These are phyloP conservation scores for Encarsia formosa DNA, from an alignment of 2,888 invertebrate species.

Conservation along the genomic window DNA sequence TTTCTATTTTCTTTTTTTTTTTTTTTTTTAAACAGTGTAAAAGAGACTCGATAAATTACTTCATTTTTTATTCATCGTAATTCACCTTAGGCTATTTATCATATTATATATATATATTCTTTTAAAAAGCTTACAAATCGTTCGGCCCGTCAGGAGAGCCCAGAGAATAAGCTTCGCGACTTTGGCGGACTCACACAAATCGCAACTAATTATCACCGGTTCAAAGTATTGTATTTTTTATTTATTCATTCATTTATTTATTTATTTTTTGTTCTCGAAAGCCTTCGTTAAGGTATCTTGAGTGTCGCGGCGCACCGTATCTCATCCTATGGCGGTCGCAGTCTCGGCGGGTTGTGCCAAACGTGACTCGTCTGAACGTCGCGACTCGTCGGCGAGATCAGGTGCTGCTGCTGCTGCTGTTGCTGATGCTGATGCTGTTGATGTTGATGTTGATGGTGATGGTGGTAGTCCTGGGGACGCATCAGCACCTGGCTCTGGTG, in stretches of 20 bases:
- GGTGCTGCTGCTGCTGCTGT: conserved; percentile 37
- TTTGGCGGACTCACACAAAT: too few species aligned
- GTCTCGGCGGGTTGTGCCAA: conserved; percentile 50
- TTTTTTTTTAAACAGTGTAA: too few species aligned
- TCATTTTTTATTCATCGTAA: too few species aligned
- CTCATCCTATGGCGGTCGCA: conserved; percentile 48
- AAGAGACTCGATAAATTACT: too few species aligned
- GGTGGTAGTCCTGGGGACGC: conserved; percentile 37
- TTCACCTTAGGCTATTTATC: too few species aligned
- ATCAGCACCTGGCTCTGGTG: conserved; percentile 28
- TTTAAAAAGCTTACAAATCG: background rate
- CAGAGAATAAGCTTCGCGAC: too few species aligned
- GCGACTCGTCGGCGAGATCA: conserved; percentile 33
- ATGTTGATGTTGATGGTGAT: conserved; percentile 37
- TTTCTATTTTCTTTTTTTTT: too few species aligned
- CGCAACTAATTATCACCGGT: too few species aligned
- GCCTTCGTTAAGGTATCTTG: conserved; percentile 50
- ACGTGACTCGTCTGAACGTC: conserved; percentile 41
- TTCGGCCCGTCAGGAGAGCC: background rate
- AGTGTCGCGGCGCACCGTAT: conserved; percentile 40
- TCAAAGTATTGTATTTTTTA: too few species aligned
- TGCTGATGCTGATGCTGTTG: conserved; percentile 33
- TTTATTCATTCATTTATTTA: too few species aligned
- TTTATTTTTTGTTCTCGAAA: too few species aligned
- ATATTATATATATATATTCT: too few species aligned